phyloP scores from a whole-genome alignment of 1,140 invertebrate species.

The Sitophilus oryzae region DNA sequence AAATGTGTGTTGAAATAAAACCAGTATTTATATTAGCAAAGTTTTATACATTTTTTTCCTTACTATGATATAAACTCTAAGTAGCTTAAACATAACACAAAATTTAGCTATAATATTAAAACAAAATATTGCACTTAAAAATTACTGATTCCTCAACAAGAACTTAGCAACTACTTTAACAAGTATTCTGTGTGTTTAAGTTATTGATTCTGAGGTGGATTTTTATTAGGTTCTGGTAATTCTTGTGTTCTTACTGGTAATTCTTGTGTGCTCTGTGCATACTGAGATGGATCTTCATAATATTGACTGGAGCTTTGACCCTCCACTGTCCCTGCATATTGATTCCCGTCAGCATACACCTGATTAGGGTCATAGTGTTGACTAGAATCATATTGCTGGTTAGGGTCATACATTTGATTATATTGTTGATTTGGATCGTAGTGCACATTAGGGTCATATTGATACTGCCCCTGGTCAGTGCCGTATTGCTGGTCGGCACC shows the following conservation, averaged over 20 bases:
- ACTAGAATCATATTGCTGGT: slow-evolving; percentile 23
- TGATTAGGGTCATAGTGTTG: slow-evolving; percentile 21
- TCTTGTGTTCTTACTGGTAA: background rate
- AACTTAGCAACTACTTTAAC: too few species aligned
- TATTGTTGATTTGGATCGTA: slow-evolving; percentile 34
- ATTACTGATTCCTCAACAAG: too few species aligned
- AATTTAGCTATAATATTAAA: background rate
- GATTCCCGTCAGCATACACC: background rate
- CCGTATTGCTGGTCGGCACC: slow-evolving; percentile 13
- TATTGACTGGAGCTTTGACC: slow-evolving; percentile 1
- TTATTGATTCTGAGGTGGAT: background rate
- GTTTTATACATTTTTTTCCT: background rate
- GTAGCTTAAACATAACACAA: background rate
- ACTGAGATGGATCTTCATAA: slow-evolving; percentile 6
- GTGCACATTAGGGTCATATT: slow-evolving; percentile 30
- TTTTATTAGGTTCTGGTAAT: background rate
- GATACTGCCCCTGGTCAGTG: slow-evolving; percentile 9
- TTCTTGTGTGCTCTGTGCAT: background rate
- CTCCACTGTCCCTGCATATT: background rate
- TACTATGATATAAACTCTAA: background rate
- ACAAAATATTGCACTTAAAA: background rate
- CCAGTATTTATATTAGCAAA: slow-evolving; percentile 2
- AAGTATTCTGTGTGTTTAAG: too few species aligned
- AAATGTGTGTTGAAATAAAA: background rate
- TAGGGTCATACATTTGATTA: slow-evolving; percentile 31